A percentile compares a stretch with the other conserved stretches of the same genome.
Conservation (phyloP, 2,797 vertebrate species). For the Otolemur crassicaudatus region DNA sequence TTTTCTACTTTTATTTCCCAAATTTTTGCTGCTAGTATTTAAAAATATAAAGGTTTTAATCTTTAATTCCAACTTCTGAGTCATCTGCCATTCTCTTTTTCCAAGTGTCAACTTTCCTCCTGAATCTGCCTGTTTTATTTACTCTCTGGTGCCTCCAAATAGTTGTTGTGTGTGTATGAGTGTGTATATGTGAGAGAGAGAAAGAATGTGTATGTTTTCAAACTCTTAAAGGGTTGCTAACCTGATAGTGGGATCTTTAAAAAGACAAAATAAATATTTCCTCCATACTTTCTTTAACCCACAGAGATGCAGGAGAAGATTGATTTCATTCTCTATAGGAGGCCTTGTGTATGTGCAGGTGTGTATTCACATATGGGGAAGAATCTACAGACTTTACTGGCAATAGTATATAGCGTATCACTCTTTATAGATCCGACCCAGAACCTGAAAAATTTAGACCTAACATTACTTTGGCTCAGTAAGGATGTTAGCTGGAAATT, state of each 20-base stretch:
- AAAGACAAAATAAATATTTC: background rate
- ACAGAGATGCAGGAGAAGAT: background rate
- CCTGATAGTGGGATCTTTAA: background rate
- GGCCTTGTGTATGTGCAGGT: rapidly evolving
- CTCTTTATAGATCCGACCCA: background rate
- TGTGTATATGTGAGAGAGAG: background rate
- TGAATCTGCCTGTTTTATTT: background rate
- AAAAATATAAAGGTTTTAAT: background rate
- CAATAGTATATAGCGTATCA: background rate
- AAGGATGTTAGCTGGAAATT: background rate
- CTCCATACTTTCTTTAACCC: background rate
- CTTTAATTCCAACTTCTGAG: background rate
- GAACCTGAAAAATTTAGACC: background rate
- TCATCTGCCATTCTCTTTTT: background rate
- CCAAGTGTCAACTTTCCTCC: background rate
- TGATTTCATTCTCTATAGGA: background rate
- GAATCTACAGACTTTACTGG: background rate
- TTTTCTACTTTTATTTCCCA: background rate
- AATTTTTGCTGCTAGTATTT: background rate
- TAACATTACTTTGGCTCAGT: background rate
- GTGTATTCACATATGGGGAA: rapidly evolving
- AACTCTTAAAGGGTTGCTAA: background rate
- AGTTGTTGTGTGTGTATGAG: background rate
- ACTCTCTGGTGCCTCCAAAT: background rate
- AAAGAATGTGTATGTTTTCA: background rate